Base-by-base conservation (phyloP, 2,797 vertebrate genomes). In the Phataginus tetradactyla region DNA sequence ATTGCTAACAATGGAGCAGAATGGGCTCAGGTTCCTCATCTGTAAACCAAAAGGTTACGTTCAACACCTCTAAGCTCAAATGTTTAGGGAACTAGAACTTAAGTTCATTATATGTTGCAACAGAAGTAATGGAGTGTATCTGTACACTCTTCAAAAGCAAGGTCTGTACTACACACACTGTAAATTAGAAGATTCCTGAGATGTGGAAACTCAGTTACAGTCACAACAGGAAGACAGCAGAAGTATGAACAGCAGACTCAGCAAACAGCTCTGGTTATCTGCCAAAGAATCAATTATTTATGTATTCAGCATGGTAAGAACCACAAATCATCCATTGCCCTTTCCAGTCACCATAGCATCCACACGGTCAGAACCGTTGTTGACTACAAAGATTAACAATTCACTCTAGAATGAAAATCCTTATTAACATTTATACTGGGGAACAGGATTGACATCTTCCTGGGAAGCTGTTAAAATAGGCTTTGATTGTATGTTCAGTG, bases 371-470 rank as follows among this genome's bases (percentile, higher is more conserved):
- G 57, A 74, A 66, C 53, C 2, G 25, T 61, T 57, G 86, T 93
- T 96, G 51, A 96, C 69, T 63, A 37, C 55, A 68, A 87, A 95
- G 79, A 93, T 90, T 69, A 97, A 89, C 91, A 89, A 68, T 95
- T 95, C 75, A 89, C 53, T 91, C 74, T 42, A 88, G 51, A 89
- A n/a, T 86, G 86, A 96, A 95, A 95, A 86, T 95, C 77, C 94
- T 95, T 90, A 79, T 97, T 95, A 96, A 91, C 89, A 94, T 80
- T 90, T 96, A 86, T 79, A 80, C 79, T 45, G 23, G 64, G 21
- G 25, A 53, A 88, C 34, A 86, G 86, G 92, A 96, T 96, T 91
- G 94, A 79, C 59, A 74, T 66, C 95, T 89, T 95, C 83, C 93
- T 89, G 74, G 72, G 49, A 96, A 92, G 59, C 88, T 92, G 68